A percentile compares a stretch with the other conserved stretches of the same genome.
Conservation (phyloP, 1,140 invertebrate genomes). For the Ectropis grisescens region DNA sequence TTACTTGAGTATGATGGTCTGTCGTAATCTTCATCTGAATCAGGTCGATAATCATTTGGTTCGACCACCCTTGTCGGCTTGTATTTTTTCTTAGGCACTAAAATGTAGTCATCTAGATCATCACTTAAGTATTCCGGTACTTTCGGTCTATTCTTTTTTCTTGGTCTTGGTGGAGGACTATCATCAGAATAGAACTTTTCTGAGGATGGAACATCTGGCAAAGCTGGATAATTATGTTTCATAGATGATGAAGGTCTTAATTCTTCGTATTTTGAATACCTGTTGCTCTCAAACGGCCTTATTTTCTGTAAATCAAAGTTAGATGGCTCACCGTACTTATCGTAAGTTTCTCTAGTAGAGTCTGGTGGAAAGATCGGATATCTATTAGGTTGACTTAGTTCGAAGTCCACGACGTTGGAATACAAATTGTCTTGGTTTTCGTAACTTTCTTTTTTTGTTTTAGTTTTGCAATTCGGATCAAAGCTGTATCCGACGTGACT, state of each 20-base stretch:
- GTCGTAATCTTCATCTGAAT: slow-evolving; percentile 41
- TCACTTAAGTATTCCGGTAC: slow-evolving; percentile 29
- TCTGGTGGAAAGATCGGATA: slow-evolving; percentile 28
- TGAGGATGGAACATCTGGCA: slow-evolving; percentile 27
- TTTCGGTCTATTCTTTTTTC: slow-evolving; percentile 49
- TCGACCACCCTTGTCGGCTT: slow-evolving; percentile 35
- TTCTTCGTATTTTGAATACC: slow-evolving; percentile 33
- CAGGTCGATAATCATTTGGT: slow-evolving; percentile 28
- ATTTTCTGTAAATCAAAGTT: slow-evolving; percentile 36
- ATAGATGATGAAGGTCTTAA: slow-evolving; percentile 19
- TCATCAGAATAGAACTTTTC: slow-evolving; percentile 42
- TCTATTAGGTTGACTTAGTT: slow-evolving; percentile 39
- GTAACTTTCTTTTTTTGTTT: slow-evolving; percentile 36
- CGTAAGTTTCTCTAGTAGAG: slow-evolving; percentile 28
- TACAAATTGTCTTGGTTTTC: slow-evolving; percentile 24
- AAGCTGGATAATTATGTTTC: slow-evolving; percentile 30
- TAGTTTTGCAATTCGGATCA: slow-evolving; percentile 50
- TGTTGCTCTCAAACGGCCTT: slow-evolving; percentile 6
- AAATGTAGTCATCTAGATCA: slow-evolving; percentile 45
- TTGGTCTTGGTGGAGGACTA: slow-evolving; percentile 28
- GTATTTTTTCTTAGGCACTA: slow-evolving; percentile 52
- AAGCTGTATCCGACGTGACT: slow-evolving; percentile 40
- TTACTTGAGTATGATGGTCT: slow-evolving; percentile 20
- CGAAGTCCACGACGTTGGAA: slow-evolving; percentile 25
- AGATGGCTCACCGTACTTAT: slow-evolving; percentile 37